A percentile compares a stretch with the other conserved stretches of the same genome.
phyloP scores from a whole-genome alignment of 2,113 vertebrate species.

The Periophthalmodon schlosseri region DNA sequence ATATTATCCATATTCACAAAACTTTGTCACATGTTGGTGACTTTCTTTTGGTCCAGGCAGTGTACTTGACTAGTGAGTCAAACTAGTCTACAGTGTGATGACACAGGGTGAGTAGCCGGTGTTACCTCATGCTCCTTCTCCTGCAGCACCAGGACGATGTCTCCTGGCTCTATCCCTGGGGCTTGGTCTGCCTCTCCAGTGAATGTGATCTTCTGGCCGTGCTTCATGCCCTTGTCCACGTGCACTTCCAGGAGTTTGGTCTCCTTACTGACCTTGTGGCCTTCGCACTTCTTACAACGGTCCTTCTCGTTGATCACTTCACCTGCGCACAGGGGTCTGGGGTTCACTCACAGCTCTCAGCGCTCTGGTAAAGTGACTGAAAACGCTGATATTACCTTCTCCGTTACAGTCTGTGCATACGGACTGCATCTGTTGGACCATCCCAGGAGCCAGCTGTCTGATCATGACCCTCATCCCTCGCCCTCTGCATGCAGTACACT shows the following conservation, averaged over 20 bases:
- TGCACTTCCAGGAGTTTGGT: conserved; percentile 98
- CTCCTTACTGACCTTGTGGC: conserved; percentile 97
- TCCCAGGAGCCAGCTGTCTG: conserved; percentile 95
- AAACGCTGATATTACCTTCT: conserved; percentile 82
- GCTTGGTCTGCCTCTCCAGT: conserved; percentile 97
- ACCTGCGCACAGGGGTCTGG: conserved; percentile 71
- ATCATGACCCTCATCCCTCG: conserved; percentile 97
- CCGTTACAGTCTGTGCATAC: conserved; percentile 97
- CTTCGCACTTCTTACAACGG: conserved; percentile 99
- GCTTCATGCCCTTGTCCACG: conserved; percentile 99
- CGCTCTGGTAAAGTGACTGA: neutral
- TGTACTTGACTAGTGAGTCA: neutral
- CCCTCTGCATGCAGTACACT: conserved; percentile 91
- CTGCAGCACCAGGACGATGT: conserved; percentile 95
- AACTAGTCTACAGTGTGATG: neutral
- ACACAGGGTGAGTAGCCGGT: neutral
- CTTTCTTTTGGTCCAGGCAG: neutral
- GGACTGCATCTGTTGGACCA: conserved; percentile 99
- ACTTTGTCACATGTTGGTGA: neutral
- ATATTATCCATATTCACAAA: neutral
- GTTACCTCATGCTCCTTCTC: conserved; percentile 96
- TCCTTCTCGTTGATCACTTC: conserved; percentile 99
- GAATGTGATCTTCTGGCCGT: conserved; percentile 97
- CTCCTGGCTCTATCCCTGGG: conserved; percentile 93
- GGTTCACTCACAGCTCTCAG: neutral